phyloP scores from a whole-genome alignment of 1,140 invertebrate genomes.

The Brachionus rubens region DNA sequence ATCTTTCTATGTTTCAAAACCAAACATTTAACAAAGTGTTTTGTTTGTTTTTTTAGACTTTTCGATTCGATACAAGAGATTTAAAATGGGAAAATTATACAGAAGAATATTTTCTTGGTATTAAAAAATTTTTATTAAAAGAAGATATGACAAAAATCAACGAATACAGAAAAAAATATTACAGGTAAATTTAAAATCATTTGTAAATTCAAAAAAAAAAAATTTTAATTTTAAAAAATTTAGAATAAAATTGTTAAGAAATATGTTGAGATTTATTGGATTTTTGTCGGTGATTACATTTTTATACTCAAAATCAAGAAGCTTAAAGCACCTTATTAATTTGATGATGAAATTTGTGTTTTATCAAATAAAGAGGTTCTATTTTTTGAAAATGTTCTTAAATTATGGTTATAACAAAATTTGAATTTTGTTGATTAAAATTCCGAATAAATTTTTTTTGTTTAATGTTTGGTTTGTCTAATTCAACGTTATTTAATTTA shows the following conservation, averaged over 20 bases:
- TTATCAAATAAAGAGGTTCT: background rate
- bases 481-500: too few relatives aligned
- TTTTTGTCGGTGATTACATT: background rate
- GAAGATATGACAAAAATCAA: slow-evolving; percentile 52
- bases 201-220: background rate
- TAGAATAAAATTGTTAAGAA: slow-evolving; percentile 11
- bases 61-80: slow-evolving; percentile 54
- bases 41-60: slow-evolving; percentile 46
- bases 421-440: background rate
- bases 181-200: background rate
- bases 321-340: background rate
- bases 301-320: background rate
- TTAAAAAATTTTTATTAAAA: slow-evolving; percentile 55
- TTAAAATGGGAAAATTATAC: slow-evolving; percentile 56
- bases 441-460: too few relatives aligned
- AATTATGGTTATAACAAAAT: background rate
- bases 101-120: slow-evolving; percentile 55
- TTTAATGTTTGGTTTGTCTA: too few relatives aligned
- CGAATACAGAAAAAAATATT: slow-evolving; percentile 8
- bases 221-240: background rate
- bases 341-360: background rate
- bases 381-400: slow-evolving; percentile 9
- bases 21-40: background rate
- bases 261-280: background rate
- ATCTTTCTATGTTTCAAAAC: background rate